Evolutionary conservation across 2,797 vertebrate species (phyloP).

Genomic region (Myotis planiceps): DNA sequence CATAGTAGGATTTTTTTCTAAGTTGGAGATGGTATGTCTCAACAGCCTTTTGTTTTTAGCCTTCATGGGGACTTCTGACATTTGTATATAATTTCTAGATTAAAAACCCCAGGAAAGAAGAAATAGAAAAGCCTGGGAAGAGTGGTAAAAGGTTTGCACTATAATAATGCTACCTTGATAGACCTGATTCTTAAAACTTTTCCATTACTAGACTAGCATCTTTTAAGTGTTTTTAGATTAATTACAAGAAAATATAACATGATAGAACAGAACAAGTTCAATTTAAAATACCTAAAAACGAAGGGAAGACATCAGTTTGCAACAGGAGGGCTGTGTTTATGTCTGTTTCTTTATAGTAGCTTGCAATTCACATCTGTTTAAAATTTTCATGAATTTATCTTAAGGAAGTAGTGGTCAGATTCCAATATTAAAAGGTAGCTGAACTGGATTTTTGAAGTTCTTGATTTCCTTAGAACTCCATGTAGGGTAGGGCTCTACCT

Average conservation of each 20-base stretch:
- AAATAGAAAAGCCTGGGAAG: background rate
- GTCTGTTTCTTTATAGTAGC: background rate
- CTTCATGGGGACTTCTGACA: background rate
- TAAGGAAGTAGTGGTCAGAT: background rate
- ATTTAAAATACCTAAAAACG: background rate
- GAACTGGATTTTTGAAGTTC: background rate
- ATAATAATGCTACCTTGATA: background rate
- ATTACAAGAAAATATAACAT: background rate
- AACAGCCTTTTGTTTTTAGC: background rate
- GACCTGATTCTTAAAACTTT: background rate
- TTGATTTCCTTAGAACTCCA: background rate
- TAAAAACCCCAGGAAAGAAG: background rate
- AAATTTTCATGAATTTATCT: background rate
- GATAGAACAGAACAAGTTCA: background rate
- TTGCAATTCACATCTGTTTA: background rate
- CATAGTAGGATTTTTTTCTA: background rate
- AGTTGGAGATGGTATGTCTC: background rate
- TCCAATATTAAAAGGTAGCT: background rate
- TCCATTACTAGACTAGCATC: background rate
- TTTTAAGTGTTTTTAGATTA: background rate
- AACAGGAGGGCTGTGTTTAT: background rate
- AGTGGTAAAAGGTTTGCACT: background rate
- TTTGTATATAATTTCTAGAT: background rate
- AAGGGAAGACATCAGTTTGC: background rate
- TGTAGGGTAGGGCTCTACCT: background rate